Conservation (phyloP, 2,797 vertebrate species). For the Knipowitschia caucasica region DNA sequence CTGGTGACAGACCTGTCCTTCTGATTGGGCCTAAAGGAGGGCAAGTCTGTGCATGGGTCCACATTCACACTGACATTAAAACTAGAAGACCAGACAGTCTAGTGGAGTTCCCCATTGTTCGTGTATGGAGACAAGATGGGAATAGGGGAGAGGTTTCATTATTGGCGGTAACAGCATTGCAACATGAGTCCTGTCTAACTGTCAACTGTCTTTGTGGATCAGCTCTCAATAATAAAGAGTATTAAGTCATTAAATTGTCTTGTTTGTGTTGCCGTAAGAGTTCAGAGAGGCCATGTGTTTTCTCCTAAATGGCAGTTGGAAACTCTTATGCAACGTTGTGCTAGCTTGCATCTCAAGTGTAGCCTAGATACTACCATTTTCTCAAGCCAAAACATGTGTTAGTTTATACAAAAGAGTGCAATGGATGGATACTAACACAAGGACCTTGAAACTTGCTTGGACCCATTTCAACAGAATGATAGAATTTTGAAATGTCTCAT, state of each 20-base stretch:
- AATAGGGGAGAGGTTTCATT: not conserved
- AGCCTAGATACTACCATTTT: conserved; percentile 53
- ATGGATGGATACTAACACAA: too few relatives aligned
- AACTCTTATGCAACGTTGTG: conserved; percentile 67
- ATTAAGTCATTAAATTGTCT: conserved; percentile 16
- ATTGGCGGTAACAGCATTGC: not conserved
- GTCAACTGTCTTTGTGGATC: not conserved
- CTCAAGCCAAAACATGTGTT: conserved; percentile 29
- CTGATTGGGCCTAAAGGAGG: conserved; percentile 70
- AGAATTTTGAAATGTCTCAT: too few relatives aligned
- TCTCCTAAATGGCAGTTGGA: conserved; percentile 29
- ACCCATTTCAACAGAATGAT: too few relatives aligned
- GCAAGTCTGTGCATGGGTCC: conserved; percentile 67
- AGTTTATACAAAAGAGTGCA: conserved; percentile 8
- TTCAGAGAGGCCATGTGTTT: conserved; percentile 51
- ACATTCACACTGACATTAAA: conserved; percentile 62
- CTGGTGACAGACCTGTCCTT: conserved; percentile 6
- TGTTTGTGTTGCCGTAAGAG: conserved; percentile 17
- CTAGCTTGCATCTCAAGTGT: conserved; percentile 45
- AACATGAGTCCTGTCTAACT: not conserved
- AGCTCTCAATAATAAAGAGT: not conserved
- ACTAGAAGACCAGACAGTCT: conserved; percentile 29
- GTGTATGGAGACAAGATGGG: conserved; percentile 16
- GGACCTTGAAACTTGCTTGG: too few relatives aligned
- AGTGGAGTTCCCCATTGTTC: conserved; percentile 11